These are phyloP conservation scores for Acanthurus tractus DNA, from an alignment of 2,797 vertebrate genomes.

Conservation along the genomic window DNA sequence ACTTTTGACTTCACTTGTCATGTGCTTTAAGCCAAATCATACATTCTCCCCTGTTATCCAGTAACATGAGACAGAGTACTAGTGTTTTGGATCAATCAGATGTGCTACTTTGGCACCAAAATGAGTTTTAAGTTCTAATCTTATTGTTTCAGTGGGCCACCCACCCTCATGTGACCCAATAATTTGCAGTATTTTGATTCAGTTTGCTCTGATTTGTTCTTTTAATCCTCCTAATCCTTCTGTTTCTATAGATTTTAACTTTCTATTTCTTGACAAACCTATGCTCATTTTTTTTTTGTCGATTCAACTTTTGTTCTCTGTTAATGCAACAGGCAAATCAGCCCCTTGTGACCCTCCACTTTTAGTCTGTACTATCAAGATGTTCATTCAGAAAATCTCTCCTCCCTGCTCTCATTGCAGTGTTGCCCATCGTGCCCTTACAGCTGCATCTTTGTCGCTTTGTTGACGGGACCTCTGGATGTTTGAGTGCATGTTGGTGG, in stretches of 20 bases:
- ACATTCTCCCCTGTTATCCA: not conserved
- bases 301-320: slow-evolving; percentile 7
- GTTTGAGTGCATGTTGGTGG: slow-evolving; percentile 39
- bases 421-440: not conserved
- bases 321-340: not conserved
- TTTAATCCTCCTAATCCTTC: not conserved
- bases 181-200: slow-evolving; percentile 16
- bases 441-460: slow-evolving; percentile 14
- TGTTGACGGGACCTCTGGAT: slow-evolving; percentile 22
- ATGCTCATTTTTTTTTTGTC: slow-evolving; percentile 2
- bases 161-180: not conserved
- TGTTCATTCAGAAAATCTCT: not conserved
- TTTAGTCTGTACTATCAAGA: not conserved
- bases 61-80: not conserved
- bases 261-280: not conserved
- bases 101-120: slow-evolving; percentile 16
- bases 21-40: slow-evolving; percentile 3
- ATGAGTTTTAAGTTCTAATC: slow-evolving; percentile 6
- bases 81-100: slow-evolving; percentile 12
- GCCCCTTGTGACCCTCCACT: not conserved
- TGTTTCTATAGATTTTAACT: slow-evolving; percentile 4
- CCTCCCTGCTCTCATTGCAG: not conserved
- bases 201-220: slow-evolving; percentile 15
- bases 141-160: slow-evolving; percentile 16
- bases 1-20: slow-evolving; percentile 22